Conservation (phyloP, 2,797 vertebrate species). For the Amphiprion clarkii region DNA sequence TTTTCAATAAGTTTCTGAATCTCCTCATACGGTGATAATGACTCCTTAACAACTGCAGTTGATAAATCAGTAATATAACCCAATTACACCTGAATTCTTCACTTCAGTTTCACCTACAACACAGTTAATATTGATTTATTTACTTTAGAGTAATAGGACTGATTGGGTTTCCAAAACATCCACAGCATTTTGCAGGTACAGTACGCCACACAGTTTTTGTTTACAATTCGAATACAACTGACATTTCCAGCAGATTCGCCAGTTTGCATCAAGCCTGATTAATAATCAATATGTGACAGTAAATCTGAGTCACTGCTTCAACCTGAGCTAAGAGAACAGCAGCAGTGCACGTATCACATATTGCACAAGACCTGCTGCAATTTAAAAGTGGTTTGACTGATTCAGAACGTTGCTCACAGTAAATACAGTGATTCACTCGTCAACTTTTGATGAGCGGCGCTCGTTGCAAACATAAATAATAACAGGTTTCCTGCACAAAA, state of each 20-base stretch:
- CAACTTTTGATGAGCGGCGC: constrained; percentile 1
- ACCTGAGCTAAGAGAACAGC: neutral
- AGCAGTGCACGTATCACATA: neutral
- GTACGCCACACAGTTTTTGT: neutral
- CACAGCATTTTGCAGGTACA: too few relatives aligned
- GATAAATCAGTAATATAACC: too few relatives aligned
- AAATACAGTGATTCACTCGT: constrained; percentile 4
- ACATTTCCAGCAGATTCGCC: constrained; percentile 10
- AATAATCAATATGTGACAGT: constrained; percentile 38
- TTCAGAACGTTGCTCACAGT: neutral
- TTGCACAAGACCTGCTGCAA: constrained; percentile 16
- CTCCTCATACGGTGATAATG: neutral
- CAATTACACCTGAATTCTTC: too few relatives aligned
- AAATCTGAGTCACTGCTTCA: constrained; percentile 26
- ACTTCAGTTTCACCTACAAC: too few relatives aligned
- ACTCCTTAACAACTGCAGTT: neutral
- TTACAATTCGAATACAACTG: constrained; percentile 4
- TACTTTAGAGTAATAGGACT: too few relatives aligned
- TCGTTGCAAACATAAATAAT: neutral
- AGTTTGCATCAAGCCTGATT: constrained; percentile 22
- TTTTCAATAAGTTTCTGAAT: constrained; percentile 16
- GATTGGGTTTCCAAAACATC: too few relatives aligned
- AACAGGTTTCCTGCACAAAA: neutral
- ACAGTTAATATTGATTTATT: too few relatives aligned
- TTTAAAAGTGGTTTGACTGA: constrained; percentile 2